These are phyloP conservation scores for Artemisiospiza belli DNA, from an alignment of 2,113 vertebrate species.

Conservation along the genomic window DNA sequence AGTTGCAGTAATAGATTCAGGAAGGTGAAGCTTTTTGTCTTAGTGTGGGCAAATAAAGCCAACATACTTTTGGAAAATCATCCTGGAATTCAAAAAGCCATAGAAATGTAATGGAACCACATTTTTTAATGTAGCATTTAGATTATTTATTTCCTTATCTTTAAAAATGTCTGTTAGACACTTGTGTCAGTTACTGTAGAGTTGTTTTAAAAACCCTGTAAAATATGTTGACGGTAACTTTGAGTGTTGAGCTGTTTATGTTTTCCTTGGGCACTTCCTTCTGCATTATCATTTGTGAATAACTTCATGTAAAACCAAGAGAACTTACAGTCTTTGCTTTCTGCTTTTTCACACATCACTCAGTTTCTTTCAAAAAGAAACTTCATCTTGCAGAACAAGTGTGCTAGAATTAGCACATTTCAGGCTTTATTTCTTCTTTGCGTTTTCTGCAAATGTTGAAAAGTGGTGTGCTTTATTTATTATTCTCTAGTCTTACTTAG, in stretches of 20 bases:
- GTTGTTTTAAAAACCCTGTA: neutral
- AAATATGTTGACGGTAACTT: neutral
- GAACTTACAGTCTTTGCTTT: neutral
- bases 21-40: neutral
- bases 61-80: neutral
- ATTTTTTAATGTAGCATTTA: neutral
- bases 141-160: neutral
- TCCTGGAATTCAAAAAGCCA: neutral
- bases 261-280: neutral
- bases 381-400: neutral
- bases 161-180: neutral
- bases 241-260: neutral
- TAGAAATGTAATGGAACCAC: neutral
- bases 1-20: conserved; percentile 12
- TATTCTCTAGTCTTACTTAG: neutral
- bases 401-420: neutral
- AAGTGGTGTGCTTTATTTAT: neutral
- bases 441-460: neutral
- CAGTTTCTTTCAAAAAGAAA: neutral
- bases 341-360: neutral
- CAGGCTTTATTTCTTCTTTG: neutral
- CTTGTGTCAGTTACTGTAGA: neutral
- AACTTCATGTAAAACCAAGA: neutral
- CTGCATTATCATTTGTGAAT: neutral
- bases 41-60: neutral